Evolutionary conservation across 2,797 vertebrate genomes (phyloP).

Genomic region (Paguma larvata): DNA sequence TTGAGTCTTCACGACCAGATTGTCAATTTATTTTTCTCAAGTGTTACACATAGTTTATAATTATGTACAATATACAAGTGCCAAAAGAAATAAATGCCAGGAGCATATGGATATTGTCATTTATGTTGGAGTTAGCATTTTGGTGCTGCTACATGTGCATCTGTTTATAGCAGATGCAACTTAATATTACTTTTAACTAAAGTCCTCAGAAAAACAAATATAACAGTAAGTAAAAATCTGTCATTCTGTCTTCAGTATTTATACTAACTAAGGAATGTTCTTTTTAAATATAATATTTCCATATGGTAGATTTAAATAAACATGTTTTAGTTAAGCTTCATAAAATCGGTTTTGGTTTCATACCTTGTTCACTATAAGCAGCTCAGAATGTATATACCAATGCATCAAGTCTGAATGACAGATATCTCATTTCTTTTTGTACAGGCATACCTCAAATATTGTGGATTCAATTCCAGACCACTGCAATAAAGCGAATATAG

Average conservation of each 20-base stretch:
- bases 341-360: constrained; percentile 43
- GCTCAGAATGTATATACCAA: neutral
- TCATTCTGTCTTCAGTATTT: constrained; percentile 66
- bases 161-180: constrained; percentile 76
- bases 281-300: constrained; percentile 60
- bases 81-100: constrained; percentile 63
- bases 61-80: constrained; percentile 52
- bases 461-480: neutral
- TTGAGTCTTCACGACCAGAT: neutral
- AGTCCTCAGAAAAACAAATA: constrained; percentile 63
- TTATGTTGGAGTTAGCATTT: constrained; percentile 76
- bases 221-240: constrained; percentile 65
- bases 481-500: neutral
- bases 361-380: neutral
- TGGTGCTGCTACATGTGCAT: constrained; percentile 60
- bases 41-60: constrained; percentile 56
- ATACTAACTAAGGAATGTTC: constrained; percentile 58
- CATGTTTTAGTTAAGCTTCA: neutral
- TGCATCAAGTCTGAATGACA: neutral
- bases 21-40: constrained; percentile 52
- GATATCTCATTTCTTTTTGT: neutral
- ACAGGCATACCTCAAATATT: neutral
- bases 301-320: neutral
- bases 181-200: constrained; percentile 80
- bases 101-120: constrained; percentile 75